phyloP scores from a whole-genome alignment of 2,113 vertebrate species.

The Dipodomys ordii region DNA sequence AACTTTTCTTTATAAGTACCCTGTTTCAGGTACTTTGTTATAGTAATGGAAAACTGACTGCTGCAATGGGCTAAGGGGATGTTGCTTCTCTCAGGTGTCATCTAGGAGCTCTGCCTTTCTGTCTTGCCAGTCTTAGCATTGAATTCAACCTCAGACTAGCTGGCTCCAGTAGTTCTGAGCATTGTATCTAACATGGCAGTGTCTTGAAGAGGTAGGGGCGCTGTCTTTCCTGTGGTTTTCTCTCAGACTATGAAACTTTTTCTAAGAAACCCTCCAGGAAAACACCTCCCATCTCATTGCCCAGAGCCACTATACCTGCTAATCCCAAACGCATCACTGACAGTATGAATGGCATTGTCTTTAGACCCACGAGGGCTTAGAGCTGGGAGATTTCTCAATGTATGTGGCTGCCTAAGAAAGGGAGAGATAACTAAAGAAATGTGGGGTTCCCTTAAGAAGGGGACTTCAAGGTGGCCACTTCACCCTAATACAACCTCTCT shows the following conservation, averaged over 20 bases:
- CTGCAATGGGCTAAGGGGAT: background rate
- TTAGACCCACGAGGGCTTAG: background rate
- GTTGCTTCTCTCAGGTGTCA: background rate
- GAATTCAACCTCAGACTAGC: background rate
- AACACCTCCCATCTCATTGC: background rate
- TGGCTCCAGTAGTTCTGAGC: background rate
- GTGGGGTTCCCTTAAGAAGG: background rate
- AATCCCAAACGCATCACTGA: background rate
- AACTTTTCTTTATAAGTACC: background rate
- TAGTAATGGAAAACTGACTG: background rate
- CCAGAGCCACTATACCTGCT: background rate
- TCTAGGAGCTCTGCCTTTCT: background rate
- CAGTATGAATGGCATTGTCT: background rate
- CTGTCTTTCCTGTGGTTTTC: constrained; percentile 27
- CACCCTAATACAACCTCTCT: background rate
- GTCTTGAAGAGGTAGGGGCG: background rate
- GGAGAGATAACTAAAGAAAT: background rate
- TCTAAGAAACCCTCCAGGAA: background rate
- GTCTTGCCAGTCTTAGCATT: background rate
- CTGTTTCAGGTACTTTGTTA: background rate
- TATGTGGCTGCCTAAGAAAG: background rate
- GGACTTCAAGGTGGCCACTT: background rate
- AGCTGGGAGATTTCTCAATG: background rate
- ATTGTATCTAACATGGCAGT: background rate
- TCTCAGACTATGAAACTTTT: background rate